Conservation (phyloP, 2,888 invertebrate genomes). For the Drosophila nr. medialis region DNA sequence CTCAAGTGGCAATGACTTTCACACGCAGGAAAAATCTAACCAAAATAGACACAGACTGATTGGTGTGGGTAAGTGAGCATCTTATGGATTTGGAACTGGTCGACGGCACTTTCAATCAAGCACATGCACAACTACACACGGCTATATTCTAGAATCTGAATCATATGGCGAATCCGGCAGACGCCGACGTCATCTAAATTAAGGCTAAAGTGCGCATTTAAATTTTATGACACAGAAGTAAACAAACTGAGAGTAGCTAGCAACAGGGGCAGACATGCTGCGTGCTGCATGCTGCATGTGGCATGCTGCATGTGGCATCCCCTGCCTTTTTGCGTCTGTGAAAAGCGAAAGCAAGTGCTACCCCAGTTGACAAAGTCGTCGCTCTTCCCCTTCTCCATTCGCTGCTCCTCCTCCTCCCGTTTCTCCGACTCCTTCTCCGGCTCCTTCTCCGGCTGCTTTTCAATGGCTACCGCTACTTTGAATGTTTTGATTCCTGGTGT, state of each 20-base stretch:
- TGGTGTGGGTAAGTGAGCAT: not conserved
- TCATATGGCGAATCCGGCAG: constrained; percentile 31
- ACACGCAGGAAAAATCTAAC: not conserved
- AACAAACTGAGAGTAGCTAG: constrained; percentile 51
- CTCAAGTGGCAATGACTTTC: constrained; percentile 39
- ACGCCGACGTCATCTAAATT: constrained; percentile 76
- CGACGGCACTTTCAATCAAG: constrained; percentile 45
- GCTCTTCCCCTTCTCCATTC: not conserved
- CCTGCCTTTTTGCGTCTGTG: constrained; percentile 2
- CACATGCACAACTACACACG: constrained; percentile 17
- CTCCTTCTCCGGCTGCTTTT: too few relatives aligned
- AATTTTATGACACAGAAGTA: constrained; percentile 78
- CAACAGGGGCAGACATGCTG: constrained; percentile 19
- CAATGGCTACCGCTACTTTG: too few relatives aligned
- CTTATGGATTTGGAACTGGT: not conserved
- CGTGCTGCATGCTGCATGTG: constrained; percentile 20
- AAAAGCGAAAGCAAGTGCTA: constrained; percentile 57
- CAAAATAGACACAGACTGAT: constrained; percentile 15
- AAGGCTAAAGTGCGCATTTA: constrained; percentile 80
- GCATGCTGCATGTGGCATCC: constrained; percentile 20
- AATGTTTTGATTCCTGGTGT: constrained; percentile 72
- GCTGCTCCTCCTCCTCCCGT: not conserved
- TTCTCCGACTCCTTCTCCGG: not conserved
- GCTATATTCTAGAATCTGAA: not conserved
- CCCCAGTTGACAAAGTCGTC: constrained; percentile 23